Percentiles rank a stretch among this genome's conserved stretches.
phyloP scores from a whole-genome alignment of 2,888 invertebrate species.

The Ormyrus rosae region DNA sequence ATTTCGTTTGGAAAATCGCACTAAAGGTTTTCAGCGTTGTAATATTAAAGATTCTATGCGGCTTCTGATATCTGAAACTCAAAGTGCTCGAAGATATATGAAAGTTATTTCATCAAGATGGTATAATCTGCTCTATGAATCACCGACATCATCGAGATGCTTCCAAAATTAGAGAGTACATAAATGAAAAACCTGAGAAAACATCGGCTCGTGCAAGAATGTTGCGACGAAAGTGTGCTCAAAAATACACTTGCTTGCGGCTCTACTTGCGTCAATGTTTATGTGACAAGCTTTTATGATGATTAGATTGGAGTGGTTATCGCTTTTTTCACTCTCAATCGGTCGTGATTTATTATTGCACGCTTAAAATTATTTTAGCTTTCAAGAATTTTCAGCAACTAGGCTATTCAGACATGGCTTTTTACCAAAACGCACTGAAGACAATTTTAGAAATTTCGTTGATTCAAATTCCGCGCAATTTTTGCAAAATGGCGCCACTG shows the following conservation, averaged over 20 bases:
- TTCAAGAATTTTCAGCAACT: too few relatives aligned
- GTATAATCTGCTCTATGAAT: constrained; percentile 45
- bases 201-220: constrained; percentile 32
- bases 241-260: not conserved
- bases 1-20: not conserved
- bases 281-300: not conserved
- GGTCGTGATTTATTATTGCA: too few relatives aligned
- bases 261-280: constrained; percentile 3
- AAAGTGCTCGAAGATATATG: not conserved
- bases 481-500: constrained; percentile 6
- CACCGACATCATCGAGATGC: constrained; percentile 48
- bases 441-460: too few relatives aligned
- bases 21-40: too few relatives aligned
- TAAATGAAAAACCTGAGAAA: constrained; percentile 59
- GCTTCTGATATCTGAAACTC: not conserved
- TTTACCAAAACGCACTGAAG: too few relatives aligned
- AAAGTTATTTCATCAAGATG: constrained; percentile 10
- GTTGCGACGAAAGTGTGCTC: not conserved
- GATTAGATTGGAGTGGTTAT: not conserved
- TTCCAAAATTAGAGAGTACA: constrained; percentile 62
- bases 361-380: too few relatives aligned
- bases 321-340: not conserved
- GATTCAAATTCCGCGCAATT: not conserved
- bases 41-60: too few relatives aligned
- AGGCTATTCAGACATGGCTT: too few relatives aligned